phyloP scores from a whole-genome alignment of 2,113 vertebrate species.

The Bujurquina vittata region DNA sequence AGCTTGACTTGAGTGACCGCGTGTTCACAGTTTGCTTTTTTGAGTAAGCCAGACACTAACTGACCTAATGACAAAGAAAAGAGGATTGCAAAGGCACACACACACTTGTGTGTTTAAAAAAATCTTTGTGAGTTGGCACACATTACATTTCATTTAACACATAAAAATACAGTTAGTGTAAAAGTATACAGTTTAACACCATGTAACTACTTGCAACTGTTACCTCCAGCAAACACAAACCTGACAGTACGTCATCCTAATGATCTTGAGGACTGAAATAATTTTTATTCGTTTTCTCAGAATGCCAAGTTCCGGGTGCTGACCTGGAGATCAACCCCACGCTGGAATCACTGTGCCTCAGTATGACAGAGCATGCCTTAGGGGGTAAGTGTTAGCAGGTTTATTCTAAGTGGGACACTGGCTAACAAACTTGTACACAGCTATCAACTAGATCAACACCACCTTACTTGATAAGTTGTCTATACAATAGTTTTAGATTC shows the following conservation, averaged over 20 bases:
- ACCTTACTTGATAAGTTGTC: neutral
- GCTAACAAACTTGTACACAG: conserved; percentile 12
- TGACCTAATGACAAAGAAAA: neutral
- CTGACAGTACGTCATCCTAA: neutral
- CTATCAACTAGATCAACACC: neutral
- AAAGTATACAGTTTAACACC: neutral
- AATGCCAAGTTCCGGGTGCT: conserved; percentile 91
- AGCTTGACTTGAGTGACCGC: neutral
- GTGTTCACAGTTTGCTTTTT: neutral
- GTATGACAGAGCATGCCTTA: conserved; percentile 97
- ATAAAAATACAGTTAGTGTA: neutral
- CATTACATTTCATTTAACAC: conserved; percentile 5
- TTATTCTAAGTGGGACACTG: neutral
- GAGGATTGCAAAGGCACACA: neutral
- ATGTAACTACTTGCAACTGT: neutral
- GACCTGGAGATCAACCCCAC: conserved; percentile 96
- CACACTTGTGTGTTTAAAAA: neutral
- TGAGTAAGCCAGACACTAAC: neutral
- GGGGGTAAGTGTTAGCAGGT: conserved; percentile 83
- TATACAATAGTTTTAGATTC: too few species aligned
- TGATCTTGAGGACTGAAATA: neutral
- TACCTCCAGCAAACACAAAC: too few species aligned
- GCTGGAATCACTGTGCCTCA: conserved; percentile 96
- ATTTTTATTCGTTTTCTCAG: conserved; percentile 66
- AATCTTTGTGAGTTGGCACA: neutral